phyloP scores from a whole-genome alignment of 2,113 vertebrate species.

The Megalops atlanticus region DNA sequence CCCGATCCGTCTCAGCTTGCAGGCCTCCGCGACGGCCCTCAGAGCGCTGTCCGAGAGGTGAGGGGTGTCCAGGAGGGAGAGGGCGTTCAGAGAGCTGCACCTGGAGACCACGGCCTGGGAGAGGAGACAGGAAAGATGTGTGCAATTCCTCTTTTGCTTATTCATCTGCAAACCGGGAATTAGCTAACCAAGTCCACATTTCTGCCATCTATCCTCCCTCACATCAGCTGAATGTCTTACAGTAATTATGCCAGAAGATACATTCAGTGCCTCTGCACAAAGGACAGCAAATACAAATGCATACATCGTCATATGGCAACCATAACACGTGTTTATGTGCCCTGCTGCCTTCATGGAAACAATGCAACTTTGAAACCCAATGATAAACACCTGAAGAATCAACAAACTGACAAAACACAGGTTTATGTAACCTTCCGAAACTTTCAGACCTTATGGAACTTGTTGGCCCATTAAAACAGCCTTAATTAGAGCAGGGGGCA shows the following conservation, averaged over 20 bases:
- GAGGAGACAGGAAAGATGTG: conserved; percentile 17
- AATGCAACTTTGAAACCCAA: background rate
- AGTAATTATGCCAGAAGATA: background rate
- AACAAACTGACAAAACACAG: background rate
- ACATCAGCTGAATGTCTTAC: background rate
- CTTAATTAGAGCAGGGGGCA: background rate
- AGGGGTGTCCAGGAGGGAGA: conserved; percentile 71
- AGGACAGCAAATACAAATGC: background rate
- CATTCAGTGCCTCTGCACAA: too few species aligned
- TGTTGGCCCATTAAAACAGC: too few species aligned
- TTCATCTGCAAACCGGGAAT: background rate
- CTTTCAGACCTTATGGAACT: too few species aligned
- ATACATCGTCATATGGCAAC: background rate
- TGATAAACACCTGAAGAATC: background rate
- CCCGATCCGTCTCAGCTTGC: conserved; percentile 66
- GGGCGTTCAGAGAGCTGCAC: conserved; percentile 60
- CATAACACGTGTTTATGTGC: background rate
- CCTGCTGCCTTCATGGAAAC: background rate
- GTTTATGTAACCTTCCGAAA: too few species aligned
- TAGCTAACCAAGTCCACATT: conserved; percentile 24
- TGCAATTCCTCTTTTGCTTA: background rate
- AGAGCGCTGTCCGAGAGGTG: conserved; percentile 73
- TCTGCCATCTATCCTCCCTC: background rate
- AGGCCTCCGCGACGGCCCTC: conserved; percentile 64
- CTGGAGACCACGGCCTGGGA: conserved; percentile 72